Evolutionary conservation across 2,888 invertebrate genomes (phyloP).

Genomic region (Spilosoma lubricipeda): DNA sequence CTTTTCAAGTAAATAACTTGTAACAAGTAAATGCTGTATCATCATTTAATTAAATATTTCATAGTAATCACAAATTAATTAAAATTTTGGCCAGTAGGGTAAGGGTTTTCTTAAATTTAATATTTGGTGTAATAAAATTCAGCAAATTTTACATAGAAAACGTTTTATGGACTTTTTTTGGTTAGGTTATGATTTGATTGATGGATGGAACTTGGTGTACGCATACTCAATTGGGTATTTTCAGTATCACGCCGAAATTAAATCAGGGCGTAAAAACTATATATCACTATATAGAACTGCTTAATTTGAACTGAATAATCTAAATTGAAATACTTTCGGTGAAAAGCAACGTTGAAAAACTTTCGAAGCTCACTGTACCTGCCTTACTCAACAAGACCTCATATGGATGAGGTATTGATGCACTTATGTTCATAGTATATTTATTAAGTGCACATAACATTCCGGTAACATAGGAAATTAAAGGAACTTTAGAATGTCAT

Average conservation of each 20-base stretch:
- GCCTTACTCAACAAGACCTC: neutral
- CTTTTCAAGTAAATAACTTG: neutral
- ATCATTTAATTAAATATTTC: neutral
- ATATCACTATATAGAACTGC: too few species aligned
- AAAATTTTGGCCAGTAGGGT: neutral
- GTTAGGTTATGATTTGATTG: too few species aligned
- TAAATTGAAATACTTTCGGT: neutral
- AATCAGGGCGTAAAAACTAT: too few species aligned
- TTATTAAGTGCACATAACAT: conserved; percentile 3
- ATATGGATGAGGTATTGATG: neutral
- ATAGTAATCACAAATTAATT: neutral
- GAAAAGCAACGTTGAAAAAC: neutral
- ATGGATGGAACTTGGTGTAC: neutral
- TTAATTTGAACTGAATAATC: neutral
- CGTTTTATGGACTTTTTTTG: neutral
- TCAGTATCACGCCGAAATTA: neutral
- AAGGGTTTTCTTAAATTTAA: neutral
- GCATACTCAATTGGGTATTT: neutral
- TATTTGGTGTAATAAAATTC: neutral
- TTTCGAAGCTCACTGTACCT: neutral
- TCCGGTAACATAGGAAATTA: conserved; percentile 9
- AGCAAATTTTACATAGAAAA: neutral
- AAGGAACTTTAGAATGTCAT: neutral
- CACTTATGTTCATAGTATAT: conserved; percentile 1
- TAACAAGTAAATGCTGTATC: neutral